Evolutionary conservation across 2,888 invertebrate species (phyloP).

Genomic region (Gisinianus flammeolus): DNA sequence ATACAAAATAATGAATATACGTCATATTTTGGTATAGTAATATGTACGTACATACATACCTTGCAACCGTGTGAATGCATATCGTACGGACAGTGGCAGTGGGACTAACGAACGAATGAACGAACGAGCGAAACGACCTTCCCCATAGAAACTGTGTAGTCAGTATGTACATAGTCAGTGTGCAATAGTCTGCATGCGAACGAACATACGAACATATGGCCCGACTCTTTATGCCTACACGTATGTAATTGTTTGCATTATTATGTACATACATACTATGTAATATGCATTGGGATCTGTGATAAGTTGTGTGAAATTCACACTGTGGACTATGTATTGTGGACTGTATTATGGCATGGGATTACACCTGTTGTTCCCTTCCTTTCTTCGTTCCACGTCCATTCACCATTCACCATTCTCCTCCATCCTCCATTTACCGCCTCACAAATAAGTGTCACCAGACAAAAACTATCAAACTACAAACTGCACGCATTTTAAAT

Average conservation of each 20-base stretch:
- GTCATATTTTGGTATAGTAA: not conserved
- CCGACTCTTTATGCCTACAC: no score
- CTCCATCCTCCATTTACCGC: not conserved
- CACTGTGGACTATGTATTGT: not conserved
- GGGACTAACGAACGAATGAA: not conserved
- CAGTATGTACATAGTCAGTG: no score
- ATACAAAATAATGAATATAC: not conserved
- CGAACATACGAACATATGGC: no score
- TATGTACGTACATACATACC: not conserved
- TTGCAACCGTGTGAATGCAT: no score
- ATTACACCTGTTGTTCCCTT: slow-evolving; percentile 32
- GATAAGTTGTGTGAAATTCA: no score
- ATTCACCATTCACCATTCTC: not conserved
- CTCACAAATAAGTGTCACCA: not conserved
- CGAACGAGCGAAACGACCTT: not conserved
- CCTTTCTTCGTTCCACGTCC: not conserved
- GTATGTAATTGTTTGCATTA: no score
- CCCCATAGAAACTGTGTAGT: slow-evolving; percentile 23
- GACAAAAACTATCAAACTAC: not conserved
- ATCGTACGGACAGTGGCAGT: not conserved
- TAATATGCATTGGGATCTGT: no score
- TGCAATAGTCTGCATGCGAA: no score
- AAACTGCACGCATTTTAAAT: not conserved
- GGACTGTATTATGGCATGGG: slow-evolving; percentile 4
- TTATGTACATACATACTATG: no score